Base-by-base conservation (phyloP, 2,113 vertebrate species). In the Podiceps cristatus region DNA sequence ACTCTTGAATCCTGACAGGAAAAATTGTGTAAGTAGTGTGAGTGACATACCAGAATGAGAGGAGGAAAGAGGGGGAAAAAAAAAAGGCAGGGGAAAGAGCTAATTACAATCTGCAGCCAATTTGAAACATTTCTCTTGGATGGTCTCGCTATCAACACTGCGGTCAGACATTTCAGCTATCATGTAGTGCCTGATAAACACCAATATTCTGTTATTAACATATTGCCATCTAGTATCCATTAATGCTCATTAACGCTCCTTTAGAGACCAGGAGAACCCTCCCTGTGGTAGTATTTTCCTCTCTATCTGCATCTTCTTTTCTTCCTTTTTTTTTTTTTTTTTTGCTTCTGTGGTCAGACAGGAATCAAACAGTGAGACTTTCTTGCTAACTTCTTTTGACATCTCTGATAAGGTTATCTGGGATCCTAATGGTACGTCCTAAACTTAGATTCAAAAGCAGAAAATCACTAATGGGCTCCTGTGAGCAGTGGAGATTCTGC, bases 381-480 rank as follows among this genome's bases (percentile, higher is more conserved):
- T 49, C 37, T 58, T 25, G 45, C 81, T 44, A 45, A 40, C 25
- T 76, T 63, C 69, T 77, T 89, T 31, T 11, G 25, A 56, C 50
- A 63, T 9, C 73, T 56, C 59, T n/a, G 69, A n/a, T 55, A 44
- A 89, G 81, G 72, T 69, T 84, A 59, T 35, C 80, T 68, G 47
- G 80, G 72, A 91, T 53, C 75, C 78, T 81, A 74, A 88, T 17
- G 79, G 60, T 15, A 66, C 72, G 27, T 67, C 92, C 92, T 84
- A 86, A 92, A 77, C 68, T 74, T 55, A 79, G 90, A 89, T 66
- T 73, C 78, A 77, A 62, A 92, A 81, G 62, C 88, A 89, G 79
- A 73, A 80, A 91, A 82, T 31, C 86, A 40, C 74, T 96, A 95
- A 96, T 88, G 91, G 95, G 78, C 86, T 94, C 91, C 95, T 82